Evolutionary conservation across 2,888 invertebrate species (phyloP).

Genomic region (Phengaris alcon): DNA sequence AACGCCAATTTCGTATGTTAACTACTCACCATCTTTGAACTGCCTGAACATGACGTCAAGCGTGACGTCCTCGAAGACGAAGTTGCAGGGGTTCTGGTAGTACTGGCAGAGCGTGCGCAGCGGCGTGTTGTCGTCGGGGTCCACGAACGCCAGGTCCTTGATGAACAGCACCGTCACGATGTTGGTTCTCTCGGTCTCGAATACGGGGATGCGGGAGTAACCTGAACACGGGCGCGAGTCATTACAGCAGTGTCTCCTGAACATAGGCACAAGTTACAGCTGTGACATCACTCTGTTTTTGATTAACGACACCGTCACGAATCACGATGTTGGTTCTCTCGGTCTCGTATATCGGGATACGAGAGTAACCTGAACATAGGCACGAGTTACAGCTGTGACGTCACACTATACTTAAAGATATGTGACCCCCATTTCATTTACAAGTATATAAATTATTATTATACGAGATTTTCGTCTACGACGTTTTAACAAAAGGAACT

Average conservation of each 20-base stretch:
- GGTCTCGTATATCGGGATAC: constrained; percentile 90
- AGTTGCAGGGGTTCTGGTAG: constrained; percentile 97
- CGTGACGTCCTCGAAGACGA: constrained; percentile 97
- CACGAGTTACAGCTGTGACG: not conserved
- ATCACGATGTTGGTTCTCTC: constrained; percentile 93
- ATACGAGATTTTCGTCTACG: not conserved
- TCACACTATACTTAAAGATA: constrained; percentile 76
- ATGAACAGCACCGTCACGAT: constrained; percentile 97
- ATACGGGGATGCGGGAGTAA: constrained; percentile 97
- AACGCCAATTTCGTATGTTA: no score
- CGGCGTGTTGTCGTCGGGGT: constrained; percentile 98
- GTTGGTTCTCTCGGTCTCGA: constrained; percentile 89
- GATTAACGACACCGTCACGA: constrained; percentile 96
- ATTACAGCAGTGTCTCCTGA: not conserved
- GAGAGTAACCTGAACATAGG: constrained; percentile 86
- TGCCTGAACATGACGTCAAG: constrained; percentile 81
- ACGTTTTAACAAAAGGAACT: not conserved
- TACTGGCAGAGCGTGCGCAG: constrained; percentile 95
- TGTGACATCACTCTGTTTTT: not conserved
- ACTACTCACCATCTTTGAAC: constrained; percentile 80
- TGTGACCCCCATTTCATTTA: not conserved
- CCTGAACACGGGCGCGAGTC: constrained; percentile 71
- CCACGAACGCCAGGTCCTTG: constrained; percentile 98
- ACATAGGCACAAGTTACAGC: not conserved
- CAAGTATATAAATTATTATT: no score